phyloP scores from a whole-genome alignment of 35 echinoderm and acorn worm species.

The Amphiura filiformis region DNA sequence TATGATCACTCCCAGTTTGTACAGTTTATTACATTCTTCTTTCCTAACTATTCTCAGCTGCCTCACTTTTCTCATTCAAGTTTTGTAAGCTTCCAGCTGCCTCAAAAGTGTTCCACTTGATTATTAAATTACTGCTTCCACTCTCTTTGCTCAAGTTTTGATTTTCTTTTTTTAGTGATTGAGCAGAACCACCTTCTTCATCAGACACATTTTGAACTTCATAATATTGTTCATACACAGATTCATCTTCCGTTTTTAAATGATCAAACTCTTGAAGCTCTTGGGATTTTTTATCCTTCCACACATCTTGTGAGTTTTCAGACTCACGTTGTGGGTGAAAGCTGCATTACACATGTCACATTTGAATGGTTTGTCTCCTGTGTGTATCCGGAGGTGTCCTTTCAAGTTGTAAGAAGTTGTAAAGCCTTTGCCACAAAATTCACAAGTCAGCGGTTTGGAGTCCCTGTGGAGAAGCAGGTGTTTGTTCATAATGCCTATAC shows the following conservation, averaged over 20 bases:
- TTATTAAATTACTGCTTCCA: too few relatives aligned
- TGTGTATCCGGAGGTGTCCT: slow-evolving; percentile 65
- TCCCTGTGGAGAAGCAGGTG: slow-evolving; percentile 50
- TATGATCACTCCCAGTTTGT: too few relatives aligned
- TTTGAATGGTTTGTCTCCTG: slow-evolving; percentile 63
- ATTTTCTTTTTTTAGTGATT: too few relatives aligned
- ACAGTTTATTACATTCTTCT: too few relatives aligned
- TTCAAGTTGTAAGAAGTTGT: slow-evolving; percentile 52
- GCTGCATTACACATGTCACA: slow-evolving; percentile 68
- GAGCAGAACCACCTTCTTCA: too few relatives aligned
- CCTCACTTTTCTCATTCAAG: too few relatives aligned
- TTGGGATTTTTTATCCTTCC: slow-evolving; percentile 11
- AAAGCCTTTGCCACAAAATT: slow-evolving; percentile 48
- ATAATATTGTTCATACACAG: not conserved
- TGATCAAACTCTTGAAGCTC: not conserved
- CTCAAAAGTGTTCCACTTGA: too few relatives aligned
- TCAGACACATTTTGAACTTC: too few relatives aligned
- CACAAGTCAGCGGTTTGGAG: slow-evolving; percentile 52
- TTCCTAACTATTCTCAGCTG: too few relatives aligned
- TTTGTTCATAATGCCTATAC: not conserved
- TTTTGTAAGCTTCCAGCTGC: too few relatives aligned
- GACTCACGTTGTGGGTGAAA: slow-evolving; percentile 77
- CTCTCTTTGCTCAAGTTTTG: too few relatives aligned
- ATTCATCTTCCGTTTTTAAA: not conserved
- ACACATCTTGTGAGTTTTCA: slow-evolving; percentile 83